Base-by-base conservation (phyloP, 2,113 vertebrate genomes). In the Bubo blakistoni region DNA sequence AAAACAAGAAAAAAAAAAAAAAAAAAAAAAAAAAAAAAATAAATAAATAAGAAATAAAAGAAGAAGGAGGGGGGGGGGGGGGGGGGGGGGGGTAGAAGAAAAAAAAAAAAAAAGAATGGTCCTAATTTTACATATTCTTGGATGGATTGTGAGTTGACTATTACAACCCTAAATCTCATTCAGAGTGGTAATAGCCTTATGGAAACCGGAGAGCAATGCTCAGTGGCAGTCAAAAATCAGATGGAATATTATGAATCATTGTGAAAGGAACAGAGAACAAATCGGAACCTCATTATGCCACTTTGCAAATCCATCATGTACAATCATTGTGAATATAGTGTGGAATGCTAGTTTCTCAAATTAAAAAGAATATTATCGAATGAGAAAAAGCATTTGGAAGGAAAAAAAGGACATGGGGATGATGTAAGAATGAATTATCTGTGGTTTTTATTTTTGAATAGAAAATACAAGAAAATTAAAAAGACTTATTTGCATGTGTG, bases 111-210 rank as follows among this genome's bases (percentile, higher is more conserved):
- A 36, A 52, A 91, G 27, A 94, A 82, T 77, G n/a, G 61, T 79
- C 78, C 73, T 94, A 96, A 92, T 91, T 95, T 95, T 73, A 55
- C 17, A 15, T 89, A 66, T 94, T 92, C 57, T 94, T 87, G 21
- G 17, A 40, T 81, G 34, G 32, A 26, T 63, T 81, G 42, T 86
- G 77, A 59, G 38, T 70, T 89, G 86, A 76, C 80, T 91, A 76
- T 95, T 96, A 85, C n/a, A 91, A 36, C 61, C 15, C 52, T 94
- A 84, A 94, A 94, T 92, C 89, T 96, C 91, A 92, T 97, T 96
- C 70, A 72, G 59, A 84, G 32, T 74, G 18, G 36, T 95, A 97
- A 96, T 97, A 94, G 77, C 26, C 11, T 89, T 87, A 81, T 94
- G 77, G 77, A 96, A 95, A 81, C 24, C 63, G 38, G 34, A 89